These are phyloP conservation scores for Anableps anableps DNA, from an alignment of 2,797 vertebrate species.

Conservation along the genomic window DNA sequence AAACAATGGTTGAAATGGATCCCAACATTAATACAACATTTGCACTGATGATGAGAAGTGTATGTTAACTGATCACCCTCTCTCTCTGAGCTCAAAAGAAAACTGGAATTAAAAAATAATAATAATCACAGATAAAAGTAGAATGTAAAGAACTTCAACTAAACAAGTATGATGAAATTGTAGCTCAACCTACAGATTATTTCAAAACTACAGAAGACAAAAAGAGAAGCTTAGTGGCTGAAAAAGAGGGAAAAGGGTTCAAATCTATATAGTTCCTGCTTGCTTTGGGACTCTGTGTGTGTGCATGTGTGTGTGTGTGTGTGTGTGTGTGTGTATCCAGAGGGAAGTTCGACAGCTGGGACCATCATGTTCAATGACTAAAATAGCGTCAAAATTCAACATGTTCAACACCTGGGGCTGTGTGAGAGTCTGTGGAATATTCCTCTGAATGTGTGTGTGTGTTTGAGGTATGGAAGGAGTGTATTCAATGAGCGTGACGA, in stretches of 20 bases:
- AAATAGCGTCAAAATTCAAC: conserved; percentile 71
- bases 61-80: not conserved
- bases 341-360: conserved; percentile 60
- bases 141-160: not conserved
- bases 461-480: conserved; percentile 16
- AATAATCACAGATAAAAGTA: not conserved
- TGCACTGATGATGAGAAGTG: not conserved
- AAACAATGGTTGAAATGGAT: no score
- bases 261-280: conserved; percentile 23
- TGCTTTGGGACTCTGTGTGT: conserved; percentile 38
- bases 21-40: not conserved
- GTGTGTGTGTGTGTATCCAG: conserved; percentile 33
- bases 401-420: conserved; percentile 72
- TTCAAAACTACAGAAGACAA: conserved; percentile 11
- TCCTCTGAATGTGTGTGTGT: conserved; percentile 9
- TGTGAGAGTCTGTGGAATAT: conserved; percentile 19
- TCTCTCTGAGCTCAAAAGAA: not conserved
- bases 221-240: conserved; percentile 9
- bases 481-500: conserved; percentile 23
- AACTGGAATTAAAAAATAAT: not conserved
- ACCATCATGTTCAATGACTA: conserved; percentile 61
- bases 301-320: conserved; percentile 27
- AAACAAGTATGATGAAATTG: not conserved
- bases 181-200: not conserved
- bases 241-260: not conserved